Evolutionary conservation across 2,797 vertebrate species (phyloP).

Genomic region (Chanos chanos): DNA sequence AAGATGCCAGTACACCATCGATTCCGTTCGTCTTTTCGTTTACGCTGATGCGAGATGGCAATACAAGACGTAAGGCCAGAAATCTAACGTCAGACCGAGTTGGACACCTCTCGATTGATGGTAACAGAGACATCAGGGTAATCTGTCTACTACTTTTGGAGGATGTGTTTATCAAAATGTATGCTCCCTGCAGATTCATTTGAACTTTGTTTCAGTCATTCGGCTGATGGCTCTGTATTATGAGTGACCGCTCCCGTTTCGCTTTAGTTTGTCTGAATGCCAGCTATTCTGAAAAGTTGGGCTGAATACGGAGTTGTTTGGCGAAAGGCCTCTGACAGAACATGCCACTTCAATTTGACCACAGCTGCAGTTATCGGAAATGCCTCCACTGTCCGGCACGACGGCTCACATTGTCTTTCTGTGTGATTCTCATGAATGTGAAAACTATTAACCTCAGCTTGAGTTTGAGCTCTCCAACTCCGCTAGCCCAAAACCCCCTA

Average conservation of each 20-base stretch:
- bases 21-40: conserved; percentile 6
- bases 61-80: conserved; percentile 55
- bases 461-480: conserved; percentile 50
- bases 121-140: conserved; percentile 50
- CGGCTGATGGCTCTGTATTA: conserved; percentile 51
- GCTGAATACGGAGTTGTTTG: conserved; percentile 64
- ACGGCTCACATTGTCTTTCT: conserved; percentile 64
- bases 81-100: conserved; percentile 60
- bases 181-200: conserved; percentile 36
- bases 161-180: conserved; percentile 57
- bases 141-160: conserved; percentile 62
- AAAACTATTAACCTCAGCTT: conserved; percentile 66
- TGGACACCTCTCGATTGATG: conserved; percentile 47
- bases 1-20: conserved; percentile 35
- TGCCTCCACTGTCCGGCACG: conserved; percentile 61
- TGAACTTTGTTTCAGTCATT: conserved; percentile 42
- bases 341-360: conserved; percentile 69
- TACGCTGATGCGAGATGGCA: conserved; percentile 57
- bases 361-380: conserved; percentile 59
- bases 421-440: conserved; percentile 59
- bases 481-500: conserved; percentile 25
- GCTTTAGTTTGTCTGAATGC: conserved; percentile 51
- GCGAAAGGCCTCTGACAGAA: conserved; percentile 66
- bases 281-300: conserved; percentile 55
- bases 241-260: conserved; percentile 60